phyloP scores from a whole-genome alignment of 2,888 invertebrate species.

The Heliconius cydno region DNA sequence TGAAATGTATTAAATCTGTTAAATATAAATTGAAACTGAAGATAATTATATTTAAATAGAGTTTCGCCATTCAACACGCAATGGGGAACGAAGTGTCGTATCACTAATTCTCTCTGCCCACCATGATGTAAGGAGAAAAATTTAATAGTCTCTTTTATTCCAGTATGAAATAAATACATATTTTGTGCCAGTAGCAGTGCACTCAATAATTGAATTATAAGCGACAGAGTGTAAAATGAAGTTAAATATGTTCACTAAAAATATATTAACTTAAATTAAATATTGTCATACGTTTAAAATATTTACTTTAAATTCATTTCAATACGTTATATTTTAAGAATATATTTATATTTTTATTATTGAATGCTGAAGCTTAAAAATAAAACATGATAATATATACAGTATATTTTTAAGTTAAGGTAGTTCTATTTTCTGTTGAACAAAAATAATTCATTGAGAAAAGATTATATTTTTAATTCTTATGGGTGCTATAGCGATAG shows the following conservation, averaged over 20 bases:
- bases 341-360: neutral
- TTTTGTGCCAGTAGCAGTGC: no score
- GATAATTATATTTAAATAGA: neutral
- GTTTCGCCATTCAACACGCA: no score
- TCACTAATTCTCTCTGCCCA: neutral
- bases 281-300: no score
- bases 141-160: neutral
- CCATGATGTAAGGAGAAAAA: no score
- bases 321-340: neutral
- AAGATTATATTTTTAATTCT: constrained; percentile 22
- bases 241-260: neutral
- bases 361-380: neutral
- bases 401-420: neutral
- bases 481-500: neutral
- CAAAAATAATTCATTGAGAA: constrained; percentile 1
- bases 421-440: neutral
- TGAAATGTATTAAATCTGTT: neutral
- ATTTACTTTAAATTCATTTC: no score
- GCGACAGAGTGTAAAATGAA: no score
- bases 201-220: no score
- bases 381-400: neutral
- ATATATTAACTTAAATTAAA: neutral
- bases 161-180: neutral
- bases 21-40: neutral
- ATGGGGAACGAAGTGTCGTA: neutral